Conservation (phyloP, 2,888 invertebrate species). For the Drepana falcataria region DNA sequence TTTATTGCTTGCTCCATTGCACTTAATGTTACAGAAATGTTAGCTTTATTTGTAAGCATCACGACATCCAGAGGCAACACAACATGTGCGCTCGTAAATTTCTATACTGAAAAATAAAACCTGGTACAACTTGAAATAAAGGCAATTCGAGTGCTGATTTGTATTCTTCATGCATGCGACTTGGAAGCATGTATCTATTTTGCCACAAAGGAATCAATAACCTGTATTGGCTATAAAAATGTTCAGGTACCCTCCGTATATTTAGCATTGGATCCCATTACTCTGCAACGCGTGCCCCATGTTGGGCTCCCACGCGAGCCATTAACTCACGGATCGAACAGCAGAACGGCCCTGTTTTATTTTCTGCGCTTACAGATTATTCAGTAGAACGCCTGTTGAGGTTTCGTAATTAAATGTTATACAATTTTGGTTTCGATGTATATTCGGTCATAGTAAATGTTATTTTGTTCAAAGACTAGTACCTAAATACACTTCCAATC, state of each 20-base stretch:
- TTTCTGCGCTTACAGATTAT: conserved; percentile 10
- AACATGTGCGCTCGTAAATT: neutral
- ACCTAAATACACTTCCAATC: no score
- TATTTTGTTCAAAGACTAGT: no score
- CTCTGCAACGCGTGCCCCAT: conserved; percentile 28
- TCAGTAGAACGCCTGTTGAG: neutral
- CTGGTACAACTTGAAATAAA: conserved; percentile 2
- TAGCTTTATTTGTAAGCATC: neutral
- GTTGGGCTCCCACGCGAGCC: conserved; percentile 33
- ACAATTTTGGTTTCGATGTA: no score
- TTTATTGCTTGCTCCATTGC: neutral
- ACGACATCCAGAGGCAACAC: neutral
- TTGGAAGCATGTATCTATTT: conserved; percentile 19
- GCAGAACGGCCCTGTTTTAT: conserved; percentile 29
- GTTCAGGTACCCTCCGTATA: conserved; percentile 27
- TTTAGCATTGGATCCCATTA: conserved; percentile 39
- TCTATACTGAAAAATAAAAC: neutral
- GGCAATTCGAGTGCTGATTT: conserved; percentile 14
- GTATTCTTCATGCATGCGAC: conserved; percentile 13
- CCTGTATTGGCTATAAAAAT: conserved; percentile 30
- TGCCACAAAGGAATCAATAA: conserved; percentile 25
- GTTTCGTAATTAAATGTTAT: no score
- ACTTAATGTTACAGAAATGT: neutral
- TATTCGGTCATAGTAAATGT: no score
- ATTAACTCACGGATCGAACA: conserved; percentile 35